Base-by-base conservation (phyloP, 2,113 vertebrate species). In the Rallus limicola region DNA sequence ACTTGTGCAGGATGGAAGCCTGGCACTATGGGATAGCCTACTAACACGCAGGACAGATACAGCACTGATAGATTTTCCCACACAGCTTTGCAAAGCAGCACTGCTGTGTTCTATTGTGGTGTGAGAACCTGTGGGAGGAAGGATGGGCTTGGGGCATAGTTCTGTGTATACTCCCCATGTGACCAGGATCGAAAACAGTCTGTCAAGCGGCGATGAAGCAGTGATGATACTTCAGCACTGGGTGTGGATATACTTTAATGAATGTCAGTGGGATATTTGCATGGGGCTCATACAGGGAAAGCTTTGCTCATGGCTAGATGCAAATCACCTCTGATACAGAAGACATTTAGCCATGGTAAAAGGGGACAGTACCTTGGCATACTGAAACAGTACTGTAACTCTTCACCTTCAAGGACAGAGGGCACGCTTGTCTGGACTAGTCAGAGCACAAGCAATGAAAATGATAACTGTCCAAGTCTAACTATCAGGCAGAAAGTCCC, bases 381-480 rank as follows among this genome's bases (percentile, higher is more conserved):
- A 52, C 9, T 24, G 13, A 31, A 13, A 50, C 14, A 8, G 3
- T 48, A 17, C 40, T 16, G 13, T 13, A 75, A 36, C 18, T 71
- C 6, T 46, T 62, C 44, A 40, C 14, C 67, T 87, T 90, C 34
- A 42, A 44, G 38, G 44, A 29, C 7, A 14, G 33, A 62, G 23
- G 64, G 17, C 0, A 0, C 6, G 71, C 15, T 40, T 79, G 18
- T 77, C 33, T 21, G 20, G 2, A 0, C 10, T 33, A 36, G 15
- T 79, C 1, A 4, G 48, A 85, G 38, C 17, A 64, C 11, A 76
- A 71, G 25, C 13, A 38, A 33, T 18, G 13, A 56, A 38, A 5
- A 20, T 71, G 25, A 5, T 44, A 77, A 62, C 26, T 83, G 31
- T 40, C 10, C 52, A 82, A 79, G 26, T 13, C 36, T 53, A 18